Base-by-base conservation (phyloP, 2,113 vertebrate species). In the Pseudonaja textilis region DNA sequence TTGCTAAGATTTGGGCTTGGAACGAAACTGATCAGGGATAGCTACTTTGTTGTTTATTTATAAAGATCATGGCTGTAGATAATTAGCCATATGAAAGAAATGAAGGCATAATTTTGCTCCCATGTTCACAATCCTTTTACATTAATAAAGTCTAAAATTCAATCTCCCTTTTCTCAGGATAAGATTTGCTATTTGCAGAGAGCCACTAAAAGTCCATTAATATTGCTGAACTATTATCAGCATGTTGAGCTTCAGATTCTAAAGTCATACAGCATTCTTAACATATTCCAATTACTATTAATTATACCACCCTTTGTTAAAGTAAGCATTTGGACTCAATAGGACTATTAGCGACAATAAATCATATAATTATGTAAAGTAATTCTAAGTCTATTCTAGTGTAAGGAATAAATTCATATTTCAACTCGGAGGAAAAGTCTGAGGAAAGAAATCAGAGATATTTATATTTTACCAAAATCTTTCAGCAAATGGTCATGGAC, bases 161-260 rank as follows among this genome's bases (percentile, higher is more conserved):
- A 54, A 29, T 54, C 47, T 86, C 39, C 14, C 6, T 23, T 26
- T 93, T 57, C 69, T 45, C 61, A 42, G 56, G 42, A 69, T 90
- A 90, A 57, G n/a, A 22, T 54, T 85, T 64, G 81, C n/a, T 64
- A 90, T 93, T 93, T 93, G 55, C 55, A 87, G 29, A 90, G n/a
- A 29, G 29, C 47, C 61, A 64, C 86, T 64, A 90, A 86, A 93
- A 90, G 81, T 87, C 89, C 89, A 93, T 93, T 90, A 93, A 93
- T 90, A 93, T 55, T 93, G 56, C 29, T 90, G 56, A 90, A 87
- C 90, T 34, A 93, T 90, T 86, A 93, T 93, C 89, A 93, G 92
- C 52, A 54, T 87, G 61, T 54, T 90, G 89, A 93, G 64, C 81
- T 93, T 87, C n/a, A 64, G 26, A 87, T 90, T 87, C 81, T 90